These are phyloP conservation scores for Crocallis elinguaria DNA, from an alignment of 2,888 invertebrate species.

Conservation along the genomic window DNA sequence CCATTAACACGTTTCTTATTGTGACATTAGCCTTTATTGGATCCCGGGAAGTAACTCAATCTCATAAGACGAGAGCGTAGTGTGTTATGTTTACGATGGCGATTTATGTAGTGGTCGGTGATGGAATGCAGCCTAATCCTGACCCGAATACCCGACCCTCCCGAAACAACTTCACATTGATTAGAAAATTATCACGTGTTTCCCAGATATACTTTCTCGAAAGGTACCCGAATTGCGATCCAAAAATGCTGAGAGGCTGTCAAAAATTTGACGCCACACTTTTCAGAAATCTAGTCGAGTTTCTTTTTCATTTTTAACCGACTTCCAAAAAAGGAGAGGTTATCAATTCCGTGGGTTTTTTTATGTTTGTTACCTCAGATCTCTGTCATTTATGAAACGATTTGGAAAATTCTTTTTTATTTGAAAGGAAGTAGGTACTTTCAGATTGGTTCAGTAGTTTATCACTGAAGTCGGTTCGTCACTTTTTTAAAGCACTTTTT, in stretches of 20 bases:
- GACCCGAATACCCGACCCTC: conserved; percentile 26
- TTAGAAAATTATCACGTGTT: conserved; percentile 28
- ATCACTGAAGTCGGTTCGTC: no score
- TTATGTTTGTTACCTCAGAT: no score
- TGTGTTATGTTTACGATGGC: conserved; percentile 49
- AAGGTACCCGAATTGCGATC: conserved; percentile 3
- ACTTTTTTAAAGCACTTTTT: no score
- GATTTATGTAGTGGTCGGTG: conserved; percentile 34
- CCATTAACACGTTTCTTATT: conserved; percentile 74
- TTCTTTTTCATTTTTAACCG: no score
- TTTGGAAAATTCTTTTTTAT: no score
- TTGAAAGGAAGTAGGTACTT: no score
- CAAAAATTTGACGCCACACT: background rate
- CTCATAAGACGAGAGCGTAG: conserved; percentile 55
- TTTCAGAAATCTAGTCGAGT: no score
- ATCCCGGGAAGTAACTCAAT: conserved; percentile 65
- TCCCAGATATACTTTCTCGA: conserved; percentile 17
- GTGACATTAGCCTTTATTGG: conserved; percentile 72
- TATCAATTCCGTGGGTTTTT: no score
- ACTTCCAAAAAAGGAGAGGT: no score
- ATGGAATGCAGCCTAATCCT: conserved; percentile 31
- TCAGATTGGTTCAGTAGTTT: no score
- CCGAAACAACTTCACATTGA: conserved; percentile 27
- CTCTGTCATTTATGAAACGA: no score
- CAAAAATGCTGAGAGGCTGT: conserved; percentile 6